These are phyloP conservation scores for Dunckerocampus dactyliophorus DNA, from an alignment of 2,113 vertebrate genomes.

Conservation along the genomic window DNA sequence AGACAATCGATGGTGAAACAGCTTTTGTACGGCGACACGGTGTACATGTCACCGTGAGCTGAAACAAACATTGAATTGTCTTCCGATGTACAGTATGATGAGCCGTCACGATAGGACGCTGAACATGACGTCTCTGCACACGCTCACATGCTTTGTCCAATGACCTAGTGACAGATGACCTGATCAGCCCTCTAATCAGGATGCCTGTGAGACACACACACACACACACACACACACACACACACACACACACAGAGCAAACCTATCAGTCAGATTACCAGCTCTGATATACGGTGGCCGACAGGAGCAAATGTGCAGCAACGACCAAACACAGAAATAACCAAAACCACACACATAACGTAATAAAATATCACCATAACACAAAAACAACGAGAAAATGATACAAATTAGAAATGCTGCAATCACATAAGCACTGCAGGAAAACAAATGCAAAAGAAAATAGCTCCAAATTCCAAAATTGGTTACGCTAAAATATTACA, in stretches of 20 bases:
- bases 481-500: too few relatives aligned
- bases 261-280: constrained; percentile 31
- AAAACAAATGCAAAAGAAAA: too few relatives aligned
- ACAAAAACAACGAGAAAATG: too few relatives aligned
- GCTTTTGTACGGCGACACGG: background rate
- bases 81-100: constrained; percentile 7
- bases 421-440: too few relatives aligned
- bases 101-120: constrained; percentile 4
- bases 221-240: constrained; percentile 9
- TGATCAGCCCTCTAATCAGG: constrained; percentile 25
- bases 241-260: constrained; percentile 13
- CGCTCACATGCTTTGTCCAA: constrained; percentile 7
- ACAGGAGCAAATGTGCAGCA: constrained; percentile 8
- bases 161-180: constrained; percentile 28
- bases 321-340: too few relatives aligned
- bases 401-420: too few relatives aligned
- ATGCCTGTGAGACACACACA: constrained; percentile 19
- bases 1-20: constrained; percentile 1
- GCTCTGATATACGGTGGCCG: constrained; percentile 4
- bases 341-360: too few relatives aligned
- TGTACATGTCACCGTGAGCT: background rate
- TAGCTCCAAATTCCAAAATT: too few relatives aligned
- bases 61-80: background rate
- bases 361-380: too few relatives aligned
- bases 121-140: constrained; percentile 19